Evolutionary conservation across 2,888 invertebrate species (phyloP), one percentile per base, ranked within the genome.

Genomic region (Caenorhabditis parvicauda): DNA sequence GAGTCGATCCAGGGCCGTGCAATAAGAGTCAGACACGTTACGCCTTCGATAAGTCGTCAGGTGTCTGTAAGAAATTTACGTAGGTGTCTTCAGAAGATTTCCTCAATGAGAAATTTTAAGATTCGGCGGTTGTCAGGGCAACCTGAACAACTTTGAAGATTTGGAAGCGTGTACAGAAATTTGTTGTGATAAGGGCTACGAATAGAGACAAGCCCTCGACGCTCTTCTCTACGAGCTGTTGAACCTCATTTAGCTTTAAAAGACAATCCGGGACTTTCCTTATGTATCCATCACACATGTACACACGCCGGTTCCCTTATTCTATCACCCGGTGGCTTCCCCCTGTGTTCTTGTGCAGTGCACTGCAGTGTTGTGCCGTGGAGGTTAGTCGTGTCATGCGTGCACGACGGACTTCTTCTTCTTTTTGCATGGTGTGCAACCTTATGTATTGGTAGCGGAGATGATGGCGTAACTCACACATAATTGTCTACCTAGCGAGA

Each of bases 61-160:
- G 72, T 25, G 54, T 59, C 0, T 75, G 75, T 42, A 64, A 64
- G 39, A 69, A 63, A 43, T 74, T 71, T 38, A 48, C 27, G 71
- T 74, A 39, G 48, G 67, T 48, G 14, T 12, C 5, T 43, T 22
- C 28, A 56, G 17, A 17, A 17, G 17, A 12, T 7, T 38, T 6
- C 25, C 28, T 22, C n/a, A 4, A n/a, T 27, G 28, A 4, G 17
- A 39, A 42, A 25, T 44, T 58, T 77, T 60, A 55, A 66, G 72
- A 12, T 78, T 72, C 59, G 64, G 73, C 19, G 78, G 78, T 14
- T 78, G 78, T 54, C 75, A 71, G 25, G 77, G 77, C 25, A 75
- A 77, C 42, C 54, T 78, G 58, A 78, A 78, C 62, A 74, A 75
- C 45, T 76, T 76, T 45, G 65, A 68, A 21, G 63, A 65, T 3